These are phyloP conservation scores for Tachystola acroxantha DNA, from an alignment of 2,888 invertebrate genomes.

Conservation along the genomic window DNA sequence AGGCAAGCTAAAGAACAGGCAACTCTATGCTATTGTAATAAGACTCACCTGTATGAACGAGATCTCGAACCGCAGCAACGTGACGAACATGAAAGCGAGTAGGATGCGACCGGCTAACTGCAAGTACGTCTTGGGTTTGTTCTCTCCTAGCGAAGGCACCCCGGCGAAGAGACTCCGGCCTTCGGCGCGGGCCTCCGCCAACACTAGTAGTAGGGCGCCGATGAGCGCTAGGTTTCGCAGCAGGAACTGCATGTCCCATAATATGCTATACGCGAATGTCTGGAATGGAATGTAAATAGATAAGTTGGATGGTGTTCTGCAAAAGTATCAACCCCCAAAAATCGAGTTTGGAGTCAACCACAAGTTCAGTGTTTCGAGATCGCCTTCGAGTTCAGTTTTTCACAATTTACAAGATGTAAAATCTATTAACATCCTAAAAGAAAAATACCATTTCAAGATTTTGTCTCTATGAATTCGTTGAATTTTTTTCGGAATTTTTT, in stretches of 20 bases:
- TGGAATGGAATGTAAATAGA: constrained; percentile 46
- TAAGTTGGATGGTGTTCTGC: no score
- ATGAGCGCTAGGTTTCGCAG: constrained; percentile 97
- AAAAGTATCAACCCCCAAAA: no score
- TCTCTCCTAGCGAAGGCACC: constrained; percentile 93
- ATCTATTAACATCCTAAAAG: no score
- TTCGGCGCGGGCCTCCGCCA: constrained; percentile 97
- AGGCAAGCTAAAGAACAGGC: constrained; percentile 97
- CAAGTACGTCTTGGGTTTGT: constrained; percentile 97
- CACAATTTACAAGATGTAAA: no score
- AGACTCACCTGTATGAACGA: constrained; percentile 88
- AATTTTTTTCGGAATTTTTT: no score
- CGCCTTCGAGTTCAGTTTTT: no score
- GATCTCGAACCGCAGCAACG: constrained; percentile 94
- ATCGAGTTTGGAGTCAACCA: no score
- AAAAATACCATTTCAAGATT: no score
- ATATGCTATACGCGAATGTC: constrained; percentile 97
- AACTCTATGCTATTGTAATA: background rate
- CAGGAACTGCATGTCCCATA: constrained; percentile 98
- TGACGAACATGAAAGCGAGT: constrained; percentile 99
- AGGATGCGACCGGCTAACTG: constrained; percentile 97
- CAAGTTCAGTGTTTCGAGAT: no score
- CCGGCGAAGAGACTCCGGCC: constrained; percentile 98
- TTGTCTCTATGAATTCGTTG: no score
- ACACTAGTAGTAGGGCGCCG: constrained; percentile 95